Base-by-base conservation (phyloP, 2,797 vertebrate genomes). In the Chromobotia macracanthus region DNA sequence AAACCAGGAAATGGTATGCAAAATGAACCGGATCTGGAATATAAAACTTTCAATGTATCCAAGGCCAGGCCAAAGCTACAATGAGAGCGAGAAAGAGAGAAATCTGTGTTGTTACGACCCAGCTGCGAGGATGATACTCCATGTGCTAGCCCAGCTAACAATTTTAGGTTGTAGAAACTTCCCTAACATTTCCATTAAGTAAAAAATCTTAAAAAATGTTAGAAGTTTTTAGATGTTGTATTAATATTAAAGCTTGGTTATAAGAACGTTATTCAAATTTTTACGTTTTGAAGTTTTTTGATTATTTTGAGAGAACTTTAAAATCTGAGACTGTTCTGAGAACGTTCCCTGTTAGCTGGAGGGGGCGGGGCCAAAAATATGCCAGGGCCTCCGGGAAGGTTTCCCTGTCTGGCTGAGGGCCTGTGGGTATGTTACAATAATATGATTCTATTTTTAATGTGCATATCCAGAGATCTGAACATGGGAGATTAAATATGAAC, bases 381-480 rank as follows among this genome's bases (percentile, higher is more conserved):
- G 64, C 66, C n/a, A 51, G 66, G 66, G 16, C 65, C 18, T 31
- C 61, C 38, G 38, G 53, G 65, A 75, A 79, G 81, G 76, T 44
- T 81, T 83, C 41, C 53, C 81, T 80, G 68, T 11, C 58, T 82
- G 72, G 63, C 64, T 28, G 41, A 25, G 60, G 50, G 48, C 66
- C 67, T 16, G 5, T 35, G 31, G 16, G 19, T 55, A 28, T 69
- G 65, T 64, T 71, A 56, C 28, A 80, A 75, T 60, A 80, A 46
- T 48, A 31, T 50, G 48, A 28, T 65, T 80, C 77, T 72, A 76
- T 80, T 80, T 78, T 80, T 65, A 80, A 74, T 58, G 53, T 81
- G 64, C 44, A 58, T 72, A 75, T 72, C 71, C 28, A 74, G 23
- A 80, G 53, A 77, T 15, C 28, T 61, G 56, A 56, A 72, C 31